Conservation (phyloP, 2,797 vertebrate species). For the Todus mexicanus region DNA sequence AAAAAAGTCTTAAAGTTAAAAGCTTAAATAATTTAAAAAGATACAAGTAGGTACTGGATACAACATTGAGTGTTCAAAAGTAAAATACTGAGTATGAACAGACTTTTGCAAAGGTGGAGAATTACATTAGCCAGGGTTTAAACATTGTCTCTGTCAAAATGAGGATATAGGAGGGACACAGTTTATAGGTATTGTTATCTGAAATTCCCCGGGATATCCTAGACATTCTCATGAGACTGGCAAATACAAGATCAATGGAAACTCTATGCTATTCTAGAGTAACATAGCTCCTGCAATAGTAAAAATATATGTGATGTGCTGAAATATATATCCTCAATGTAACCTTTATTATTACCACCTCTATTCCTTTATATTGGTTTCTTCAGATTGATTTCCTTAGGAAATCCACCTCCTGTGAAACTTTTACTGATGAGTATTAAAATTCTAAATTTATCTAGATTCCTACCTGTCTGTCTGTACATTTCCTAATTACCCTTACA, state of each 20-base stretch:
- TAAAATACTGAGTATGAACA: not conserved
- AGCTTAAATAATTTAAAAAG: not conserved
- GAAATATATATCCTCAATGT: fast-evolving
- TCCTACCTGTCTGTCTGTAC: not conserved
- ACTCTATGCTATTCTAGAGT: not conserved
- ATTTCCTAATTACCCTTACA: not conserved
- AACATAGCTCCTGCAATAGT: not conserved
- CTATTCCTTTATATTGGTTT: not conserved
- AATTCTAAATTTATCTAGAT: not conserved
- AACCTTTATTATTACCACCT: not conserved
- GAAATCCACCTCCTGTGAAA: not conserved
- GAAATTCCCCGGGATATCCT: not conserved
- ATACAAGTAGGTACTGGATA: not conserved
- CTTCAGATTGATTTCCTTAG: not conserved
- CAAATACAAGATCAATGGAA: not conserved
- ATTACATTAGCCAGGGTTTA: not conserved
- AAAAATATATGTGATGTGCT: not conserved
- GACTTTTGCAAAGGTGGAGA: not conserved
- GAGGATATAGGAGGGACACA: not conserved
- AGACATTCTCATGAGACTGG: not conserved
- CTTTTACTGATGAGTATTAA: not conserved
- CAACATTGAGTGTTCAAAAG: not conserved
- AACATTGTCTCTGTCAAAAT: not conserved
- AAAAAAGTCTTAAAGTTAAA: not conserved
- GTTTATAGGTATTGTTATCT: not conserved